Evolutionary conservation across 2,888 invertebrate species (phyloP), one percentile per base, ranked within the genome.

Genomic region (Drosophila mettleri): DNA sequence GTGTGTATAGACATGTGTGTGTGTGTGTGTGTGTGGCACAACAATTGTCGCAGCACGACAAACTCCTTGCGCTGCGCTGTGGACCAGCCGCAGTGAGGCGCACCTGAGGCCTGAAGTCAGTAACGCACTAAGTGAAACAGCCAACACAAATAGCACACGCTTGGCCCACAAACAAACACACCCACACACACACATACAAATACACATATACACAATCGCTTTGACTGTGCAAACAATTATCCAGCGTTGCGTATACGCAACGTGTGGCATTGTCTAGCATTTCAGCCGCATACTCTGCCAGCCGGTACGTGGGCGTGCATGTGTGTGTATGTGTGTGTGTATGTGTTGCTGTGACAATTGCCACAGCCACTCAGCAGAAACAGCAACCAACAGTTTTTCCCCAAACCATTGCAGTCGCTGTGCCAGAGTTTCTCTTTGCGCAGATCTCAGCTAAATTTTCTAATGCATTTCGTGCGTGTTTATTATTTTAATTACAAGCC

Each of bases 391-490:
- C 18, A 0, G 3, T 27, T 27, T 9, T 27, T 0, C 14, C 8
- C 38, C 51, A 34, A 34, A 2, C 34, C 33, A 10, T 5, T 18
- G 14, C 34, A 16, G 2, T 14, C 20, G 31, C 3, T 39, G 34
- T 20, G 10, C 31, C 43, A n/a, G 38, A 51, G 41, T 39, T 63
- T 51, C 58, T 43, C 63, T 57, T 49, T 60, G 54, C 71, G 60
- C 69, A 72, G 80, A 72, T 69, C 69, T 69, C 66, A 68, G 63
- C 69, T 51, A 69, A 61, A 81, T 66, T 78, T 80, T 78, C 69
- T 80, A 87, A 89, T 88, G 89, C 83, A 75, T 89, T 89, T 72
- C 67, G 89, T 82, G 89, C 86, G 86, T 86, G 86, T 89, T 85
- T 87, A 87, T 86, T 89, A 82, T 85, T 87, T 85, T 85, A 88